Base-by-base conservation (phyloP, 1,140 invertebrate genomes). In the Drosophila takahashii region DNA sequence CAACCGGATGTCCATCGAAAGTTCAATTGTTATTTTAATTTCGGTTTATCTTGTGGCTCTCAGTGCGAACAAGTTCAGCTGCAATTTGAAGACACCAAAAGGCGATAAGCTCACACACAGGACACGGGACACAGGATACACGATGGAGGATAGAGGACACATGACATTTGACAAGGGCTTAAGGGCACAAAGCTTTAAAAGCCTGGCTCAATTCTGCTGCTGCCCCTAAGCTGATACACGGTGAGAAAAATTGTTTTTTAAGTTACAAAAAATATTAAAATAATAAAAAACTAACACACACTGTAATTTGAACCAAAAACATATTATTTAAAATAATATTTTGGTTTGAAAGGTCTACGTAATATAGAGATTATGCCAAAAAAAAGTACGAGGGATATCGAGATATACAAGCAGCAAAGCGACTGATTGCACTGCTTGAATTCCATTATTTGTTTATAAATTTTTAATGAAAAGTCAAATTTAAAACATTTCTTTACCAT, bases 131-230 rank as follows among this genome's bases (percentile, higher is more conserved):
- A 3, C 36, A 48, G 44, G 37, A 66, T 15, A 26, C 27, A 64
- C 69, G 75, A 72, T 47, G 65, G 56, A 50, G 62, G 54, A 58
- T 37, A 77, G 65, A 77, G 47, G 57, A 50, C 77, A 75, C 79
- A 87, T 87, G 81, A 87, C 81, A 75, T 78, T 87, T 81, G 83
- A 85, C 81, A 85, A 78, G 81, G 83, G 79, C 81, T 86, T 74
- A 86, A 77, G 77, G 51, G 53, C 39, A 52, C 52, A 75, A 75
- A 75, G 72, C 72, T 58, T 75, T 75, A 75, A 75, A 75, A 53
- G 72, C 71, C 50, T 37, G 61, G 60, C 56, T 48, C 64, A 53
- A 39, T 51, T 32, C 34, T 53, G 13, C 45, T 51, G 34, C 44
- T 47, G 58, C 15, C 42, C 64, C 34, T 44, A 51, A 66, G 64